Base-by-base conservation (phyloP, 1,140 invertebrate species). In the Drosophila setifemur region DNA sequence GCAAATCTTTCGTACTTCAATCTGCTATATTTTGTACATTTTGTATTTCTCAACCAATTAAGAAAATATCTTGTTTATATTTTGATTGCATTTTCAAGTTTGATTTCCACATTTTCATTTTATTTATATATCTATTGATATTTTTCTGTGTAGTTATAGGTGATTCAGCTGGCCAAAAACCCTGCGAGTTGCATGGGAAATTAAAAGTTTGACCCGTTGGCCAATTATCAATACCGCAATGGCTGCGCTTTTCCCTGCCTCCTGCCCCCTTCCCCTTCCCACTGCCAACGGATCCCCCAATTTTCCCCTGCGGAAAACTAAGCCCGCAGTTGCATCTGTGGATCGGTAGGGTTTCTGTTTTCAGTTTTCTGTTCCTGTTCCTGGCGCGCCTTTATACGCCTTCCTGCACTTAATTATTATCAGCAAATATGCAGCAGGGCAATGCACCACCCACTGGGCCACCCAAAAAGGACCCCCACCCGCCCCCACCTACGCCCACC, bases 361-460 rank as follows among this genome's bases (percentile, higher is more conserved):
- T 37, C 33, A 14, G 33, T 37, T 37, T 33, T 33, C 29, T 11
- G 29, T 33, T 33, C 16, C 33, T 54, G 52, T 45, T n/a, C 61
- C 58, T 14, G 61, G 42, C 49, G 53, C 61, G 64, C 70, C 81
- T 85, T 85, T 85, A 72, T 86, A 78, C 66, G 81, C 79, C 71
- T 79, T 72, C 71, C 81, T 79, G 82, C 82, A 86, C 82, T 86
- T 86, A 86, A 86, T 86, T 86, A 86, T 86, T 86, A 86, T 86
- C 82, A 86, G 82, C 82, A 86, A 86, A 86, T 86, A 86, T 86
- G 82, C 82, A 86, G 81, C 75, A 66, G 70, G 58, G 50, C 57
- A 63, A 64, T 33, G 58, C 23, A 45, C 28, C 47, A 29, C 23
- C 70, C 63, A 50, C 44, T 31, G n/a, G 12, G 23, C 26, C 33